phyloP scores from a whole-genome alignment of 2,888 invertebrate species.

The Leucophenga maculata region DNA sequence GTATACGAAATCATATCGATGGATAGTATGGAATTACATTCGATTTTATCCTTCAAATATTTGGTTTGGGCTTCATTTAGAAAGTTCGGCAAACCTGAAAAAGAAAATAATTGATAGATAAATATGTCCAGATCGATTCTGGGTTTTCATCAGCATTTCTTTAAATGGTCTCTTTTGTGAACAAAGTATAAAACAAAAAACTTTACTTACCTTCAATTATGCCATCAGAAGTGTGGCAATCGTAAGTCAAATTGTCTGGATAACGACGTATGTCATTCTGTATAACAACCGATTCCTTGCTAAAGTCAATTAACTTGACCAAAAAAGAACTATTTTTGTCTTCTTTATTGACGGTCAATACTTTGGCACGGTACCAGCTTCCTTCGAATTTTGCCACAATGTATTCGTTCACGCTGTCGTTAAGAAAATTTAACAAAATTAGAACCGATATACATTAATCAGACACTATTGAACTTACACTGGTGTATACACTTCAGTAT shows the following conservation, averaged over 20 bases:
- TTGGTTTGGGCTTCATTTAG: not conserved
- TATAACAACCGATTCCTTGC: not conserved
- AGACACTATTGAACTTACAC: not conserved
- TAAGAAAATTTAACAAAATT: too few relatives aligned
- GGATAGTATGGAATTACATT: not conserved
- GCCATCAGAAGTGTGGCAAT: not conserved
- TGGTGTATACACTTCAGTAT: not conserved
- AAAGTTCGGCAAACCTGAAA: not conserved
- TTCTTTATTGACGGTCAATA: not conserved
- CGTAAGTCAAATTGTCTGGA: not conserved
- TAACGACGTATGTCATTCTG: not conserved
- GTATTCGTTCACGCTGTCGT: not conserved
- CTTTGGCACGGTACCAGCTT: constrained; percentile 2
- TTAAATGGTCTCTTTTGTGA: too few relatives aligned
- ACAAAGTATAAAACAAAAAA: not conserved
- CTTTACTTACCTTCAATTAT: not conserved
- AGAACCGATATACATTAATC: too few relatives aligned
- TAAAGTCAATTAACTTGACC: not conserved
- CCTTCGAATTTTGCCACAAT: not conserved
- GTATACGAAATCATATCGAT: not conserved
- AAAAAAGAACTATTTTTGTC: not conserved
- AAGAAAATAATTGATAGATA: not conserved
- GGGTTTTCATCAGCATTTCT: too few relatives aligned
- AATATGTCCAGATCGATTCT: too few relatives aligned
- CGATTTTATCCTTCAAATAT: not conserved